Base-by-base conservation (phyloP, 30 jellyfish, hydroid and myxozoan genomes). In the Aurelia aurita region DNA sequence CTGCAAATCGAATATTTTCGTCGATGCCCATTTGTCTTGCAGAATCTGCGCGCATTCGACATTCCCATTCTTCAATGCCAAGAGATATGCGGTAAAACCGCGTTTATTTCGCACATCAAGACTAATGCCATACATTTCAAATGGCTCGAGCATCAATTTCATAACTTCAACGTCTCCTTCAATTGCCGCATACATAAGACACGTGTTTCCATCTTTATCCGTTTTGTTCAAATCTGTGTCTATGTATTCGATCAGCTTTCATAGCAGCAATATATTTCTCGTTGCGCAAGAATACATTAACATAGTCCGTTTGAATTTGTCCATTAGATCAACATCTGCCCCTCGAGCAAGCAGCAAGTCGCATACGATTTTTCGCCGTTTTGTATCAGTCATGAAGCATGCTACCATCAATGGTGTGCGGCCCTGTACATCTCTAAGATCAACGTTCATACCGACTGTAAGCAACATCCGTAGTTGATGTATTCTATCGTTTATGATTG, bases 261-360 rank as follows among this genome's bases (percentile, higher is more conserved):
- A 60, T 20, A 82, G 69, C 85, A 82, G 49, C 26, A 64, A 69
- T 21, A 3, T 68, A 58, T 82, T 82, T 49, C 91, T 27, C 13
- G 91, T 82, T 19, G 91, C 91, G 61, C 91, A 82, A n/a, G 91
- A 72, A 58, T 82, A 82, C 91, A 82, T 82, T 32, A 82, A 51
- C 51, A 69, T 70, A 1, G 82, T 82, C 45, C 91, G 44, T 13
- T 68, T 68, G 62, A 53, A 69, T 15, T 66, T 66, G 59, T 82
- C 91, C 21, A 74, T 20, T 23, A 23, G 29, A 12, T 82, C 85
- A 11, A 82, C 70, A 32, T 82, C 34, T 9, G 91, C 91, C 8
- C 85, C 85, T 45, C 49, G 75, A 25, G 57, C 85, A 18, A 82
- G 85, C 85, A 82, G 76, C 47, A 47, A 35, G 58, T 57, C 59